These are phyloP conservation scores for Tupaia chinensis DNA, from an alignment of 2,113 vertebrate species.

Conservation along the genomic window DNA sequence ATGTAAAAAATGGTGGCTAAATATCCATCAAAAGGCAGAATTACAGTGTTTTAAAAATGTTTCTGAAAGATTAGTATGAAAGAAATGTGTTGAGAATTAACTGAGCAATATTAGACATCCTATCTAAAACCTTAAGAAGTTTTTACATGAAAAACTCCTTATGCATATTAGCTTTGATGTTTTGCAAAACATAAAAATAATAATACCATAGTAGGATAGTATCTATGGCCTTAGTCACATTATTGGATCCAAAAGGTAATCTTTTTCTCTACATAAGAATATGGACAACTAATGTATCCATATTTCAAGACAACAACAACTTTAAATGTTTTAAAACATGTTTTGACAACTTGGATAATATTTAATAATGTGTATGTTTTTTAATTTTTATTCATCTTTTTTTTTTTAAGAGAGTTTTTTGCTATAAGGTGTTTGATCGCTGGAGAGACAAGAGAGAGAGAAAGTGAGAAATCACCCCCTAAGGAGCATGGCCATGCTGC, in stretches of 20 bases:
- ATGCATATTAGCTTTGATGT: background rate
- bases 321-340: slow-evolving; percentile 11
- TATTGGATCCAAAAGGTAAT: slow-evolving; percentile 15
- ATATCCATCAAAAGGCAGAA: slow-evolving; percentile 1
- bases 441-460: no score
- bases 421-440: no score
- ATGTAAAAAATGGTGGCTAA: background rate
- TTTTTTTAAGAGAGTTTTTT: no score
- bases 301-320: background rate
- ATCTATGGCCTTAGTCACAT: background rate
- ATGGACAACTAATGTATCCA: background rate
- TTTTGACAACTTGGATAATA: background rate
- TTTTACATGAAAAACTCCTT: background rate
- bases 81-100: background rate
- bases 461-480: no score
- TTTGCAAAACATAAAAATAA: background rate
- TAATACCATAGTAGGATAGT: slow-evolving; percentile 1
- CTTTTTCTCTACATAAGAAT: background rate
- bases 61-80: slow-evolving; percentile 14
- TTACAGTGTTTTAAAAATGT: slow-evolving; percentile 14
- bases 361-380: background rate
- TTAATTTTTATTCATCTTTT: no score
- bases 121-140: background rate
- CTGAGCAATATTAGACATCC: background rate
- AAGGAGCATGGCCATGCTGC: no score